Base-by-base conservation (phyloP, 1,140 invertebrate species). In the Macrobrachium nipponense region DNA sequence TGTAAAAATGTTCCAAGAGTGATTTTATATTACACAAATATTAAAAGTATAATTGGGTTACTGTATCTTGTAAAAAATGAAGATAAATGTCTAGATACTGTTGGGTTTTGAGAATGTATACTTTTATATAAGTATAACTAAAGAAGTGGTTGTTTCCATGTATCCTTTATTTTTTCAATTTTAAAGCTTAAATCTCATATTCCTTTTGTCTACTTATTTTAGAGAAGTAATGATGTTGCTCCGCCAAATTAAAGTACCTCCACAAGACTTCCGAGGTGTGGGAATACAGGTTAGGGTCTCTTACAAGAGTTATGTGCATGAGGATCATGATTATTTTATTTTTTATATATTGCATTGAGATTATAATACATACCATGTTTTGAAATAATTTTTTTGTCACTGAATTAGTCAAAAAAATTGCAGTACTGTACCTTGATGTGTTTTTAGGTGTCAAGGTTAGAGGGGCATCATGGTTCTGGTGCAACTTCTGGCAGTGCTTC, bases 181-280 rank as follows among this genome's bases (percentile, higher is more conserved):
- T 60, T 60, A 36, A n/a, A n/a, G 70, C 27, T 10, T 20, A 8
- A 58, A 18, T 59, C 6, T 78, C n/a, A 51, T 59, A 60, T 58
- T 5, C 18, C 7, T 36, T 78, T 66, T 51, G 14, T 77, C 15
- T 73, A 43, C 11, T 77, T 14, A 62, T 82, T 80, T 27, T 66
- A 86, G 80, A 60, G 88, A 88, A 72, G 43, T 76, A 7, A 64
- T 87, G 15, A 73, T 60, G n/a, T 64, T 88, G 20, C 80, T 88
- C 17, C 60, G 58, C 6, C 88, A 84, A 82, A 62, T 88, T 10
- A 86, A 82, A 43, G 85, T 27, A 14, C 64, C 61, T 44, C 84
- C 83, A 66, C 78, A 84, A 36, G 88, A 88, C 66, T 87, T 87
- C 66, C 78, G 88, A 73, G 88, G 88, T n/a, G 84, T 88, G 78